Percentiles rank a stretch among this genome's conserved stretches.
phyloP scores from a whole-genome alignment of 2,797 vertebrate genomes.

The Melanotaenia boesemani region DNA sequence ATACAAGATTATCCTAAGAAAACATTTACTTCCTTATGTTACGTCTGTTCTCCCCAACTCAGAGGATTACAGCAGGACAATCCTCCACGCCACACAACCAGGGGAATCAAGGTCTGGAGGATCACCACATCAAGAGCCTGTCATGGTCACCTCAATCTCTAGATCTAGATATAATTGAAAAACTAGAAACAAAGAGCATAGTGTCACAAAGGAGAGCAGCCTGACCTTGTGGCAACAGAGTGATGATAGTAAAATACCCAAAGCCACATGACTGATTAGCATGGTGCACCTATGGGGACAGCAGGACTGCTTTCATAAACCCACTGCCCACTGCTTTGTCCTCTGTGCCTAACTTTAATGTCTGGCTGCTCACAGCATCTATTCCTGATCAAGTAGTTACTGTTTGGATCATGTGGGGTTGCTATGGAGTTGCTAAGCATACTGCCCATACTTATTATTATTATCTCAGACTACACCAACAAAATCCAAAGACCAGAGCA shows the following conservation, averaged over 20 bases:
- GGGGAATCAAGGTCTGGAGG: too few relatives aligned
- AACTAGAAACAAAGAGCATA: slow-evolving; percentile 14
- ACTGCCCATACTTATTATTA: slow-evolving; percentile 69
- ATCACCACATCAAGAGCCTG: too few relatives aligned
- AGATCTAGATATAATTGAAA: slow-evolving; percentile 11
- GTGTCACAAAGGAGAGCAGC: slow-evolving; percentile 22
- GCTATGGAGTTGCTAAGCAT: slow-evolving; percentile 75
- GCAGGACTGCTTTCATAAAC: slow-evolving; percentile 14
- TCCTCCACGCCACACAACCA: too few relatives aligned
- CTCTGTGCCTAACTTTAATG: slow-evolving; percentile 51
- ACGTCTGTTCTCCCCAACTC: too few relatives aligned
- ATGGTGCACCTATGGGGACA: slow-evolving; percentile 13
- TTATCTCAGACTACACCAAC: slow-evolving; percentile 73
- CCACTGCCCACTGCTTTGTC: slow-evolving; percentile 16
- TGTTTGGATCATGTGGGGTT: slow-evolving; percentile 77
- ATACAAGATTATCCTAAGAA: too few relatives aligned
- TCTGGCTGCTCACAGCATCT: slow-evolving; percentile 52
- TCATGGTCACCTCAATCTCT: too few relatives aligned
- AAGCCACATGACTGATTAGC: slow-evolving; percentile 41
- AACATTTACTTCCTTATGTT: too few relatives aligned
- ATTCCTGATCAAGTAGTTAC: slow-evolving; percentile 73
- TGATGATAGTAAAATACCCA: slow-evolving; percentile 41
- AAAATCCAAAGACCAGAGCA: slow-evolving; percentile 58
- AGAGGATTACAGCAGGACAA: too few relatives aligned
- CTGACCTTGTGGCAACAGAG: slow-evolving; percentile 40